Evolutionary conservation across 2,113 vertebrate species (phyloP).

Genomic region (Bufo bufo): DNA sequence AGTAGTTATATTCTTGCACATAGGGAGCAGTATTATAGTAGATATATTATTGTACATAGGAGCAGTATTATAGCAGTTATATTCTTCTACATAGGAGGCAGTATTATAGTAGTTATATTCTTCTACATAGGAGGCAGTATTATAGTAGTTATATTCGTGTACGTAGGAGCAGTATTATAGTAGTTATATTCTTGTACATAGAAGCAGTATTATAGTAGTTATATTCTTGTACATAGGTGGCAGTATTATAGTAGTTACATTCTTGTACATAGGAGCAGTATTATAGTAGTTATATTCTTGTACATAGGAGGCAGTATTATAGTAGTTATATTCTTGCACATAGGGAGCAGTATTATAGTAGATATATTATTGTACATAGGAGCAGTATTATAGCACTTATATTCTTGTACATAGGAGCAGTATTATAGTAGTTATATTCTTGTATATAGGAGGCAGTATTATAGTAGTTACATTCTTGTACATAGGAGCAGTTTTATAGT

Average conservation of each 20-base stretch:
- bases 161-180: background rate
- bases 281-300: background rate
- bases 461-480: background rate
- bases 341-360: background rate
- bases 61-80: too few relatives aligned
- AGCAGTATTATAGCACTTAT: too few relatives aligned
- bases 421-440: too few relatives aligned
- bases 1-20: too few relatives aligned
- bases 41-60: too few relatives aligned
- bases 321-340: background rate
- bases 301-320: background rate
- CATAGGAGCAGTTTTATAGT: background rate
- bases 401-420: too few relatives aligned
- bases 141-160: too few relatives aligned
- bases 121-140: too few relatives aligned
- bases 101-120: too few relatives aligned
- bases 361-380: too few relatives aligned
- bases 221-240: background rate
- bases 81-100: too few relatives aligned
- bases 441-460: background rate
- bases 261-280: background rate
- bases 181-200: background rate
- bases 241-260: slow-evolving; percentile 6
- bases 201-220: background rate
- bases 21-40: too few relatives aligned